These are phyloP conservation scores for Eupithecia subumbrata DNA, from an alignment of 2,888 invertebrate species.

Conservation along the genomic window DNA sequence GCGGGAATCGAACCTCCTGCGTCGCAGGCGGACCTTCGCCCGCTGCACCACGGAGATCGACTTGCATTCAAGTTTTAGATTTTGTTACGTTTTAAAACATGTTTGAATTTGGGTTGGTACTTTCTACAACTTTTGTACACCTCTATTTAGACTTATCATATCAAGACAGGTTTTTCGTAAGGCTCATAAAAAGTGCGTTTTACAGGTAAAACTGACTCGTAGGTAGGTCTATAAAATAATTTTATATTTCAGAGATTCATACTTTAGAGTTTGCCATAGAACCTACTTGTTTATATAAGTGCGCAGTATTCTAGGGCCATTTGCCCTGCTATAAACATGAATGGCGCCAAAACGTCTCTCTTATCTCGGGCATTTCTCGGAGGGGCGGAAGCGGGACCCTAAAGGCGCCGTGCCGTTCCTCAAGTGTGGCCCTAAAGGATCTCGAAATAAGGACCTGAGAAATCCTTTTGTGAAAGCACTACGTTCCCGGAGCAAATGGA, in stretches of 20 bases:
- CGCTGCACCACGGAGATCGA: no score
- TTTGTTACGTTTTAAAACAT: not conserved
- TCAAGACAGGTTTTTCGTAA: not conserved
- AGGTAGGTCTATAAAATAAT: not conserved
- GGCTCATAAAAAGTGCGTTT: not conserved
- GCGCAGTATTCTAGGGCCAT: conserved; percentile 80
- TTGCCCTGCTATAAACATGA: conserved; percentile 83
- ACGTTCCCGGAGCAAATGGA: conserved; percentile 80
- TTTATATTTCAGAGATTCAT: conserved; percentile 9
- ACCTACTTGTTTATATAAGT: conserved; percentile 81
- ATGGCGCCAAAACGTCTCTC: conserved; percentile 84
- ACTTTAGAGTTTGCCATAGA: conserved; percentile 44
- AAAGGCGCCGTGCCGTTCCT: conserved; percentile 72
- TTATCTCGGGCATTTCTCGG: conserved; percentile 82
- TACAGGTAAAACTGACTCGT: not conserved
- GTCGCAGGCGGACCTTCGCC: no score
- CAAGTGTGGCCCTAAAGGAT: conserved; percentile 82
- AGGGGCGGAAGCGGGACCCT: conserved; percentile 78
- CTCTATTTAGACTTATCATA: not conserved
- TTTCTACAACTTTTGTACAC: not conserved
- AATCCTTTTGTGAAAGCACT: conserved; percentile 78
- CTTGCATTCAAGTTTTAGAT: not conserved
- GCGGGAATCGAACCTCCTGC: no score
- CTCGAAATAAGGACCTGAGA: conserved; percentile 77
- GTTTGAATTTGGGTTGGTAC: not conserved